Percentiles rank a stretch among this genome's conserved stretches.
Conservation (phyloP, 2,888 invertebrate species). For the Hymenopus coronatus region DNA sequence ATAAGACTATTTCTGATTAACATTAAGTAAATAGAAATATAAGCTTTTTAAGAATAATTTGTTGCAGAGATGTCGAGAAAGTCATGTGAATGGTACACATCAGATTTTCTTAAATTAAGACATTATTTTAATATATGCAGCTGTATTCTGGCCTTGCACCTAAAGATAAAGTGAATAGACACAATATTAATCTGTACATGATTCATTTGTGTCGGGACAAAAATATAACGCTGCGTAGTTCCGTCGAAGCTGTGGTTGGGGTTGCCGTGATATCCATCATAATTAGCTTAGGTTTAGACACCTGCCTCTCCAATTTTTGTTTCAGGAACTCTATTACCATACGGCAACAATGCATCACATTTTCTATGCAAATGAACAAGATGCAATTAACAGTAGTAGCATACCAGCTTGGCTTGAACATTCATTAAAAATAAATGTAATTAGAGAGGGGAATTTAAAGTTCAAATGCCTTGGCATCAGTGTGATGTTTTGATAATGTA, state of each 20-base stretch:
- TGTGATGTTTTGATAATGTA: neutral
- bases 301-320: neutral
- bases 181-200: neutral
- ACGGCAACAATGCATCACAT: neutral
- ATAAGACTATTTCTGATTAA: no score
- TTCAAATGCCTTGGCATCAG: neutral
- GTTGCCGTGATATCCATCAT: neutral
- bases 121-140: no score
- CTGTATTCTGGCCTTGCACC: neutral
- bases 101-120: no score
- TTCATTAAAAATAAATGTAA: neutral
- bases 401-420: neutral
- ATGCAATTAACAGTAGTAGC: neutral
- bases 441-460: neutral
- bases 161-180: neutral
- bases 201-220: neutral
- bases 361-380: neutral
- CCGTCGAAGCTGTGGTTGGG: neutral
- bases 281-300: neutral
- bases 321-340: neutral
- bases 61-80: no score
- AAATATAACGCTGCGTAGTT: neutral
- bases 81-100: no score
- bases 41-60: no score
- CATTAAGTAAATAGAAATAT: no score